A percentile compares a stretch with the other conserved stretches of the same genome.
Conservation (phyloP, 2,113 vertebrate genomes). For the Rhegmatorhina hoffmannsi region DNA sequence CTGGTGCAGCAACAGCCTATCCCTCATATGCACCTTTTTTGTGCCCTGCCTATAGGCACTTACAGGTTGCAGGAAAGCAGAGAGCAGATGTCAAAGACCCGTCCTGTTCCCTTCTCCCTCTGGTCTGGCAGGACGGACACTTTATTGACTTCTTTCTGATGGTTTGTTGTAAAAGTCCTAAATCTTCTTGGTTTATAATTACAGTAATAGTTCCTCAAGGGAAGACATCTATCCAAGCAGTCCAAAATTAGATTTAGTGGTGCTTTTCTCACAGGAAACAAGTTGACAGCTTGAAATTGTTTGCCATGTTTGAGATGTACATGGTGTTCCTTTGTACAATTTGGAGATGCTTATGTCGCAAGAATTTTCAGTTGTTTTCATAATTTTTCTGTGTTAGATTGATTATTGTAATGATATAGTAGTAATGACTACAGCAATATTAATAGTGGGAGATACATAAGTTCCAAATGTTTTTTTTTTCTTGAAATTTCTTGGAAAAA, state of each 20-base stretch:
- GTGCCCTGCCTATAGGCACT: background rate
- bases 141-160: background rate
- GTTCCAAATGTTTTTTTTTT: background rate
- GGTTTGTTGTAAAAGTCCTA: background rate
- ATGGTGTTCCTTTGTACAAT: background rate
- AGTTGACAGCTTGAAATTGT: background rate
- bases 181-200: background rate
- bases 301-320: background rate
- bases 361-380: background rate
- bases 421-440: background rate
- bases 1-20: background rate
- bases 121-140: background rate
- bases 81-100: background rate
- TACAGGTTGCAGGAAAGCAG: background rate
- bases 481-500: background rate
- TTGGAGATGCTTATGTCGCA: background rate
- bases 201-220: background rate
- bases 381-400: background rate
- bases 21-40: background rate
- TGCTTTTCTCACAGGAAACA: slow-evolving; percentile 50
- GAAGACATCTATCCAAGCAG: slow-evolving; percentile 14
- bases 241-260: background rate
- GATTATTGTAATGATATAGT: background rate
- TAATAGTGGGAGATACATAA: background rate
- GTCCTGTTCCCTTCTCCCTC: background rate